These are phyloP conservation scores for Cyprinodon variegatus DNA, from an alignment of 2,113 vertebrate species.

Conservation along the genomic window DNA sequence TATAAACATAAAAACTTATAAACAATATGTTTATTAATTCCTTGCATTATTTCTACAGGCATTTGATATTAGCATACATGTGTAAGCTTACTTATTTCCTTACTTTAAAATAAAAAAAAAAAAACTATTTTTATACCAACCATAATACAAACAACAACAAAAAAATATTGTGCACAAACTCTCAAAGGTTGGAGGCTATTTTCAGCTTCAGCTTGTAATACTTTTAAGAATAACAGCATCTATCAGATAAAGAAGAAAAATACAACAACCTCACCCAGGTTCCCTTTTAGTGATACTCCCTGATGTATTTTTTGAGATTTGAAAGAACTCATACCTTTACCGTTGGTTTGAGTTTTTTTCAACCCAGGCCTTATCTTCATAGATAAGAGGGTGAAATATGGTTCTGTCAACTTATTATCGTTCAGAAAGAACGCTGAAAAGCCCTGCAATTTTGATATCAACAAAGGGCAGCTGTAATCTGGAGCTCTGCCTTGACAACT, in stretches of 20 bases:
- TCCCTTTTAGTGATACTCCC: neutral
- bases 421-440: neutral
- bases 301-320: neutral
- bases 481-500: conserved; percentile 25
- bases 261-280: neutral
- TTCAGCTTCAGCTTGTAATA: neutral
- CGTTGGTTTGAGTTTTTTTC: conserved; percentile 1
- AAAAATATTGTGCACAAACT: neutral
- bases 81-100: no score
- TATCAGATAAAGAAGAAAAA: neutral
- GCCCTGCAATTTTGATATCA: conserved; percentile 11
- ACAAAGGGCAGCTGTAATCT: conserved; percentile 5
- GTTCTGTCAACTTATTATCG: neutral
- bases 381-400: neutral
- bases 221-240: conserved; percentile 3
- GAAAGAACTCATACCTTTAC: neutral
- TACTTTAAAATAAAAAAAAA: no score
- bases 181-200: conserved; percentile 8
- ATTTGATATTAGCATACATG: no score
- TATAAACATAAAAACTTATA: no score
- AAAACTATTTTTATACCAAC: no score
- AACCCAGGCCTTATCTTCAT: neutral
- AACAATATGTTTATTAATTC: no score
- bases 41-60: no score
- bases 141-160: no score